Base-by-base conservation (phyloP, 2,888 invertebrate genomes). In the Cheilosia pagana region DNA sequence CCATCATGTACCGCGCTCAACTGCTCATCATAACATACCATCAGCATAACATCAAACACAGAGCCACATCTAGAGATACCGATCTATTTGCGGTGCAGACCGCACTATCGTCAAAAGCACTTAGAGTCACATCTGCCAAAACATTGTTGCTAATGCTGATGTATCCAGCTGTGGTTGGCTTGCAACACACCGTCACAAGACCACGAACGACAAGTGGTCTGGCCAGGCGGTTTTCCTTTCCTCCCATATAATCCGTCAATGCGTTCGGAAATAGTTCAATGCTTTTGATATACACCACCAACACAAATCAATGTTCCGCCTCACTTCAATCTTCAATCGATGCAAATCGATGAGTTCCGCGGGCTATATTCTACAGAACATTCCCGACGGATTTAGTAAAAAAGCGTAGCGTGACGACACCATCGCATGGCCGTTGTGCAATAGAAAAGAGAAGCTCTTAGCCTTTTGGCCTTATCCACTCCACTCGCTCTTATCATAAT, bases 21-120 rank as follows among this genome's bases (percentile, higher is more conserved):
- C 39, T 23, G 5, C 50, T 52, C 65, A 59, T 67, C 41, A 67
- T 8, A 41, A 52, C 19, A 50, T 14, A 23, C 60, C 68, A 68
- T 76, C 28, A 67, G 48, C 35, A 55, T 65, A 25, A 21, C 62
- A 21, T 60, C 71, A 31, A 62, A 43, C 21, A 23, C 25, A 19
- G 16, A 35, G n/a, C 14, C 45, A 52, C 60, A 72, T 62, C 31
- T 25, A 25, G 19, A 39, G 14, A 41, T 45, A 21, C 57, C 23
- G 45, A 45, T 50, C 25, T 31, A 41, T 28, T 60, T 43, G 25
- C 28, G 43, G 43, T 21, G n/a, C 21, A 3, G 43, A 28, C 28
- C n/a, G n/a, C n/a, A 23, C 68, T 55, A 77, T 77, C 77, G 62
- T 77, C 68, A 45, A 62, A 71, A 71, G 78, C 77, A 77, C 65